Conservation (phyloP, 2,888 invertebrate genomes). For the Acleris laterana region DNA sequence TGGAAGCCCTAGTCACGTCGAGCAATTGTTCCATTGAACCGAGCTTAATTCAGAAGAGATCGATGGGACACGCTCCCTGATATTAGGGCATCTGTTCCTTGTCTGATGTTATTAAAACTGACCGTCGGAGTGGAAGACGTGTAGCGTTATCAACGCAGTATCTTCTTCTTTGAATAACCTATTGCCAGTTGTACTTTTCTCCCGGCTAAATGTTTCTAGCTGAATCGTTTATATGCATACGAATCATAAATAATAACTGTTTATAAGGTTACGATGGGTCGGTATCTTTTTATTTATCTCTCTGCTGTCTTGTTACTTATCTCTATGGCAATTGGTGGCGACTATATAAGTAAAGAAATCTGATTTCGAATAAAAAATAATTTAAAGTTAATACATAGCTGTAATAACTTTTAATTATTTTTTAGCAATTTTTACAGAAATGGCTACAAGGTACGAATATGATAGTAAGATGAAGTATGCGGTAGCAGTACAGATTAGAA, state of each 20-base stretch:
- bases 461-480: constrained; percentile 15
- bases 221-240: constrained; percentile 6
- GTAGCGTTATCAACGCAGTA: constrained; percentile 37
- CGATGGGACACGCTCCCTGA: constrained; percentile 39
- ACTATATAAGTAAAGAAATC: no score
- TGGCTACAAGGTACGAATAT: constrained; percentile 4
- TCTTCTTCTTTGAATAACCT: constrained; percentile 23
- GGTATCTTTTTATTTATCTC: no score
- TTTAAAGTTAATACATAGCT: no score
- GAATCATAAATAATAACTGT: constrained; percentile 16
- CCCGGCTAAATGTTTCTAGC: constrained; percentile 3
- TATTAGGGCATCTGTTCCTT: constrained; percentile 48
- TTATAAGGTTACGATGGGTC: neutral
- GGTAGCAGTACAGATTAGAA: constrained; percentile 25
- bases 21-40: constrained; percentile 47
- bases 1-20: no score
- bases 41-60: constrained; percentile 53
- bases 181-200: constrained; percentile 13
- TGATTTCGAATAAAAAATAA: no score
- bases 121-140: constrained; percentile 33
- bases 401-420: no score
- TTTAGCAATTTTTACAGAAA: neutral
- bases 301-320: no score
- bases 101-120: constrained; percentile 43
- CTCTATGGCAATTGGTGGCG: no score